These are phyloP conservation scores for Siniperca chuatsi DNA, from an alignment of 2,113 vertebrate species.

Conservation along the genomic window DNA sequence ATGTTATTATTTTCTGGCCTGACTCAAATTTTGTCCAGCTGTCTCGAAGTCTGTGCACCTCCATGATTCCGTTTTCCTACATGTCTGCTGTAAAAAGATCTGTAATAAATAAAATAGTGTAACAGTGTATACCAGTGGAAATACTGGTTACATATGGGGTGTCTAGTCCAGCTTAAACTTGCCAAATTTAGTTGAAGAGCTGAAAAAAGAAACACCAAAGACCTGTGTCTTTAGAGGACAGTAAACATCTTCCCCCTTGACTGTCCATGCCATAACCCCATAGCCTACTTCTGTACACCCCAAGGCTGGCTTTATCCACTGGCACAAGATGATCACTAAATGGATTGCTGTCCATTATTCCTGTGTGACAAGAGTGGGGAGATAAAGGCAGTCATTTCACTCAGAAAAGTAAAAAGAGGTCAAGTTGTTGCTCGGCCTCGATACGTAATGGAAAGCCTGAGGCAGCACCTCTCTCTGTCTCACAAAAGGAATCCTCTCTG, in stretches of 20 bases:
- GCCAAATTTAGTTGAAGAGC: neutral
- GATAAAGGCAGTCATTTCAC: neutral
- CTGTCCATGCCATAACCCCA: neutral
- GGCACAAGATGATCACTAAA: constrained; percentile 36
- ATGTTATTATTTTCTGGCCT: too few relatives aligned
- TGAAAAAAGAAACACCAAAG: neutral
- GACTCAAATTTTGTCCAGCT: too few relatives aligned
- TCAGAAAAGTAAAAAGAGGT: constrained; percentile 22
- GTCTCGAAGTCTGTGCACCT: too few relatives aligned
- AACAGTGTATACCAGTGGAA: too few relatives aligned
- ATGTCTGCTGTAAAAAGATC: too few relatives aligned
- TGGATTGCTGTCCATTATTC: constrained; percentile 24
- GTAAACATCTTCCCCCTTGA: neutral
- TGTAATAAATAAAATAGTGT: too few relatives aligned
- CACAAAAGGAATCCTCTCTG: constrained; percentile 21
- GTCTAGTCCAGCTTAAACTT: neutral
- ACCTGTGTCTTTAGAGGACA: neutral
- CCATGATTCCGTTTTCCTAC: too few relatives aligned
- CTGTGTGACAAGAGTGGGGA: constrained; percentile 5
- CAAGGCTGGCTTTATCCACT: neutral
- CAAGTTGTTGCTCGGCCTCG: neutral
- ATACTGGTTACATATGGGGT: neutral
- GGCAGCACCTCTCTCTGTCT: constrained; percentile 19
- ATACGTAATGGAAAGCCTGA: constrained; percentile 33
- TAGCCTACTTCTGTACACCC: neutral